Percentiles rank a stretch among this genome's conserved stretches.
phyloP scores from a whole-genome alignment of 2,797 vertebrate genomes.

The Gila robusta region DNA sequence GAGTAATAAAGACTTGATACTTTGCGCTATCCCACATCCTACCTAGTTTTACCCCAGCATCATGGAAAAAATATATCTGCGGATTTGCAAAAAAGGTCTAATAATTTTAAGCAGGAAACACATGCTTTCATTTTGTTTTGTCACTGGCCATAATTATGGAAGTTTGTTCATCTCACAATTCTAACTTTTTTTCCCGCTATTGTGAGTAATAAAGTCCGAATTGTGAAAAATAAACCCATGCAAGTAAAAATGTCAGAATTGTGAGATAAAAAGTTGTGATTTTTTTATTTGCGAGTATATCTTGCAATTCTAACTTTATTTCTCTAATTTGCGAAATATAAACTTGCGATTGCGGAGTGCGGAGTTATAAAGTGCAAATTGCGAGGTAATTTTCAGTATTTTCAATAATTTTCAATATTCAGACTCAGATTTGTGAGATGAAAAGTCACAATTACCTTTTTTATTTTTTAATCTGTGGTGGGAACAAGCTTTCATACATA shows the following conservation, averaged over 20 bases:
- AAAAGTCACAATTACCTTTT: neutral
- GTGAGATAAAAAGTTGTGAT: too few relatives aligned
- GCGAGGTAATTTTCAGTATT: too few relatives aligned
- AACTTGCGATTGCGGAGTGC: too few relatives aligned
- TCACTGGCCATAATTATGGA: neutral
- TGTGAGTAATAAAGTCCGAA: too few relatives aligned
- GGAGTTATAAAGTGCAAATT: too few relatives aligned
- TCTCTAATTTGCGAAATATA: too few relatives aligned
- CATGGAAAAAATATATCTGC: neutral
- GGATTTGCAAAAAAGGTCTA: neutral
- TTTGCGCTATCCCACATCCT: neutral
- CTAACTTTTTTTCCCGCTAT: too few relatives aligned
- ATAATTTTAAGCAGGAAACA: neutral
- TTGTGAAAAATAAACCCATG: too few relatives aligned
- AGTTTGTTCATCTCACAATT: neutral
- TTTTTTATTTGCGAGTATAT: too few relatives aligned
- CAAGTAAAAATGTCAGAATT: too few relatives aligned
- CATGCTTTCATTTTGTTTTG: neutral
- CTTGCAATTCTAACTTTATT: too few relatives aligned
- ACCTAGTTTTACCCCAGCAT: neutral
- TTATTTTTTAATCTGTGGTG: neutral
- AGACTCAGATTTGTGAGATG: neutral
- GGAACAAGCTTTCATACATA: neutral
- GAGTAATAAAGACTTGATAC: neutral
- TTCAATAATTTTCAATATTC: too few relatives aligned